These are phyloP conservation scores for Sebastes hubbsi DNA, from an alignment of 2,797 vertebrate species.

Conservation along the genomic window DNA sequence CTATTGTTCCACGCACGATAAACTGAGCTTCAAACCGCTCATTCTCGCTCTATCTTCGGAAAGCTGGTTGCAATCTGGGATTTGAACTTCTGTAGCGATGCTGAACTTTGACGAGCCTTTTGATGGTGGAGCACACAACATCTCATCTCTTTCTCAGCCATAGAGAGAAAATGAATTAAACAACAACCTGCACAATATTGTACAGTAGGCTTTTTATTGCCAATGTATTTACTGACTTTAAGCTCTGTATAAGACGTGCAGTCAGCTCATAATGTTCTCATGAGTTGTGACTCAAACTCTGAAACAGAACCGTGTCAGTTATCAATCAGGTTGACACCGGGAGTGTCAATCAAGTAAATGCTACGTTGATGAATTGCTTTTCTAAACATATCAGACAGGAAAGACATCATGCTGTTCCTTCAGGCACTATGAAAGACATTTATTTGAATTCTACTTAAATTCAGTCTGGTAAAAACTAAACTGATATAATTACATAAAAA, in stretches of 20 bases:
- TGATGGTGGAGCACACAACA: not conserved
- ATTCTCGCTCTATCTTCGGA: constrained; percentile 45
- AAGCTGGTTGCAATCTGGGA: constrained; percentile 40
- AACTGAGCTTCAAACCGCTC: constrained; percentile 62
- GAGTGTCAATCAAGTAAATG: constrained; percentile 45
- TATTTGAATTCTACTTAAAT: constrained; percentile 20
- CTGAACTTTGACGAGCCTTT: constrained; percentile 15
- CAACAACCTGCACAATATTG: not conserved
- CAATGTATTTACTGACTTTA: constrained; percentile 10
- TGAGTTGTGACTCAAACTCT: not conserved
- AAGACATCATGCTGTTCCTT: not conserved
- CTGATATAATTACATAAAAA: not conserved
- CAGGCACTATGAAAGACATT: not conserved
- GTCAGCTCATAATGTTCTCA: constrained; percentile 26
- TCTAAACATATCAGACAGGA: constrained; percentile 41
- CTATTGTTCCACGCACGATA: constrained; percentile 70
- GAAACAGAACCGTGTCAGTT: constrained; percentile 50
- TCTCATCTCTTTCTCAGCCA: constrained; percentile 14
- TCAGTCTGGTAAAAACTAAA: constrained; percentile 2
- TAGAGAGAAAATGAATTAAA: constrained; percentile 6
- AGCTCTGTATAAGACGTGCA: not conserved
- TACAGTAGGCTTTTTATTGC: constrained; percentile 15
- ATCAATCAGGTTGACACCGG: constrained; percentile 71
- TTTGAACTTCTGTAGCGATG: constrained; percentile 12
- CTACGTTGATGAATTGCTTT: constrained; percentile 50